These are phyloP conservation scores for Ciconia nigra DNA, from an alignment of 2,797 vertebrate genomes.

Conservation along the genomic window DNA sequence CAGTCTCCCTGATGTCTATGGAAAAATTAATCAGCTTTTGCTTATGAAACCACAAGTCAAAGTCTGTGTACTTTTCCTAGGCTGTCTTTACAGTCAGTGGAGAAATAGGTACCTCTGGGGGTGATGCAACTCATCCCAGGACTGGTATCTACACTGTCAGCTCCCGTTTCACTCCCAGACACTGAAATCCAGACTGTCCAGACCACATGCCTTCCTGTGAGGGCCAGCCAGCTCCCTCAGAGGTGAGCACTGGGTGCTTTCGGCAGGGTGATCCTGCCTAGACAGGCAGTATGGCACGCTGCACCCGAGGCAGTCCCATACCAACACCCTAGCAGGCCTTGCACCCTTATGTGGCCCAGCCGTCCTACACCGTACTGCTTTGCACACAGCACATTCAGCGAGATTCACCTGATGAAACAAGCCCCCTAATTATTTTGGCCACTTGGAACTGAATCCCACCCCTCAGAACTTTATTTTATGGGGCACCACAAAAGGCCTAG, in stretches of 20 bases:
- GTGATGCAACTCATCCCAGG: not conserved
- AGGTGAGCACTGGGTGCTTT: not conserved
- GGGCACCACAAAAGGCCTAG: not conserved
- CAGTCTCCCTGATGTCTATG: not conserved
- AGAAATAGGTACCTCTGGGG: not conserved
- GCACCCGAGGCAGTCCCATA: not conserved
- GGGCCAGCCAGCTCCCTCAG: not conserved
- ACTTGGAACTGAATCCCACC: not conserved
- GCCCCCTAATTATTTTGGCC: not conserved
- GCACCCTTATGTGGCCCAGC: fast-evolving
- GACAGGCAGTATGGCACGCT: too few relatives aligned
- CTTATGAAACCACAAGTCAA: not conserved
- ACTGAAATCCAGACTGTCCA: not conserved
- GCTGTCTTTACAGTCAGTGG: not conserved
- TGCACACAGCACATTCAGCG: not conserved
- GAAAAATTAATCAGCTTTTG: not conserved
- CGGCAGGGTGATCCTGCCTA: not conserved
- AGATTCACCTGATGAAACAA: not conserved
- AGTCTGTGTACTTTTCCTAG: not conserved
- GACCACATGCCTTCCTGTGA: not conserved
- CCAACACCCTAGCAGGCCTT: not conserved
- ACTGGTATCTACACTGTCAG: not conserved
- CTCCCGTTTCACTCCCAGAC: not conserved
- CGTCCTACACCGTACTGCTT: not conserved
- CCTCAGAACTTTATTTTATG: not conserved